Base-by-base conservation (phyloP, 2,797 vertebrate species). In the Girardinus metallicus region DNA sequence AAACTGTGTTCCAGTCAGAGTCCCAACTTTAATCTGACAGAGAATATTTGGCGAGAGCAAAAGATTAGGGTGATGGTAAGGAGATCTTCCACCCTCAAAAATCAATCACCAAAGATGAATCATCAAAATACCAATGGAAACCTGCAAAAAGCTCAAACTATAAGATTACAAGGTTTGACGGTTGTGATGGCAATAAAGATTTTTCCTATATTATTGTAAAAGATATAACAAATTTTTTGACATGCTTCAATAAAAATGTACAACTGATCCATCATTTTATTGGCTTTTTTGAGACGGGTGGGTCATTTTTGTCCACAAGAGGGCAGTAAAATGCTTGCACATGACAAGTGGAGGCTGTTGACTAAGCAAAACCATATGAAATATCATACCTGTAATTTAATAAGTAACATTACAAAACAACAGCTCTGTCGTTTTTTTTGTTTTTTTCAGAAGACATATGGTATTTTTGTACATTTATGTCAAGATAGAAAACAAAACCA, bases 261-360 rank as follows among this genome's bases (percentile, higher is more conserved):
- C 1, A 26, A n/a, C 9, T 23, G 36, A 41, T 68, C 21, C 10
- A 41, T 68, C 34, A 31, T 62, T 23, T 23, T 0, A 1, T 36
- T 83, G 47, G 51, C 39, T 43, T 57, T n/a, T 10, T 15, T 57
- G 2, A 74, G 2, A 12, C 3, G 6, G 5, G 11, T 64, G n/a
- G 4, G 23, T n/a, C 9, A 47, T 1, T 18, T 47, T 29, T 53
- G 18, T 13, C 64, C 88, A 88, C 4, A 53, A 76, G 89, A 77
- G 51, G 82, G 73, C 3, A 29, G 6, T 41, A n/a, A 0, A 13
- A 43, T 2, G 0, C 60, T 75, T 70, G 12, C 76, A 2, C 10
- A 79, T 4, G 36, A 39, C 2, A 0, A 66, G 64, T 62, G 60
- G 31, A 34, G 31, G 15, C 31, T 62, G 15, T 41, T 41, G 21